phyloP scores from a whole-genome alignment of 2,888 invertebrate genomes.

The Nematopogon swammerdamellus region DNA sequence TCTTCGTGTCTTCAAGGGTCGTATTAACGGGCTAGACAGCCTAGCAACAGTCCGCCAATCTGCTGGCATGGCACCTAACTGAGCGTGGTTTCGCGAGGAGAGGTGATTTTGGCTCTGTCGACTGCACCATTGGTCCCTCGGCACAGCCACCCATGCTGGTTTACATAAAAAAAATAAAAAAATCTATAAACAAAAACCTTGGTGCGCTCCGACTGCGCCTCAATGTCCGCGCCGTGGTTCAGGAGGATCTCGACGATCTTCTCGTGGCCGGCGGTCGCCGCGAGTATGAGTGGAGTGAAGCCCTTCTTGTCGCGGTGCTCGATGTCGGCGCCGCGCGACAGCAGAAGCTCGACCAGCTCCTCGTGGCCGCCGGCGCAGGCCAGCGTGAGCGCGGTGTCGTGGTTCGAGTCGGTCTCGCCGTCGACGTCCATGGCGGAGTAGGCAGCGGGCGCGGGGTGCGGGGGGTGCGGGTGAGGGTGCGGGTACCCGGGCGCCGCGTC shows the following conservation, averaged over 20 bases:
- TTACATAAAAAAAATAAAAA: too few relatives aligned
- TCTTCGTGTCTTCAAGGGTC: too few relatives aligned
- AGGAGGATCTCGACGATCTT: constrained; percentile 88
- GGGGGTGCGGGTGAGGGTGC: constrained; percentile 27
- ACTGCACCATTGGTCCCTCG: too few relatives aligned
- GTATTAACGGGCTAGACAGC: too few relatives aligned
- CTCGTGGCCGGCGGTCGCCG: constrained; percentile 87
- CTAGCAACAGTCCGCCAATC: too few relatives aligned
- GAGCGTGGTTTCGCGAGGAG: too few relatives aligned
- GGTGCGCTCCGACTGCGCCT: constrained; percentile 97
- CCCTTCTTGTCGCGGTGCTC: constrained; percentile 99
- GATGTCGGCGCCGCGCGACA: constrained; percentile 91
- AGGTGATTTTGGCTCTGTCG: too few relatives aligned
- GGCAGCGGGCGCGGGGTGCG: constrained; percentile 47
- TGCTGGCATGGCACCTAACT: too few relatives aligned
- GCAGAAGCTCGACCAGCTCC: constrained; percentile 88
- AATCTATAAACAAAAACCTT: too few relatives aligned
- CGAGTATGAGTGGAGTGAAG: constrained; percentile 95
- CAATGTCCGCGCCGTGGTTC: constrained; percentile 94
- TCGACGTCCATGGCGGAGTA: constrained; percentile 89
- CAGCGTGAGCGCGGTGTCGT: constrained; percentile 96
- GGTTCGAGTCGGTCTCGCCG: constrained; percentile 97
- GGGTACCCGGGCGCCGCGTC: constrained; percentile 20
- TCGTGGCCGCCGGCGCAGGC: constrained; percentile 98
- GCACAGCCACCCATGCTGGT: too few relatives aligned